A percentile compares a stretch with the other conserved stretches of the same genome.
phyloP scores from a whole-genome alignment of 2,888 invertebrate genomes.

The Argyra leucocephala region DNA sequence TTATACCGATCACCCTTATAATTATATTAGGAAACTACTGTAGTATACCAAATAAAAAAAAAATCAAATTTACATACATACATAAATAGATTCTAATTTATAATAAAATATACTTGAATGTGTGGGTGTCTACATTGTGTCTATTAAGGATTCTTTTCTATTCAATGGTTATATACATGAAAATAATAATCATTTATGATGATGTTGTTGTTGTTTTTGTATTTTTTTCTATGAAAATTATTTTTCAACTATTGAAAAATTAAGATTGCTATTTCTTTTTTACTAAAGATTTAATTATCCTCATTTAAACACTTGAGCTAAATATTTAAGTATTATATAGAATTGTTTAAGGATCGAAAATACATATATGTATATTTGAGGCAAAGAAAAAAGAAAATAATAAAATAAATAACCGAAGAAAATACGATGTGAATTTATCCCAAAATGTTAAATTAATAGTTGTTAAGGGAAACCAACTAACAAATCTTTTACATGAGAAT shows the following conservation, averaged over 20 bases:
- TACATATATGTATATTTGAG: too few relatives aligned
- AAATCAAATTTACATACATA: neutral
- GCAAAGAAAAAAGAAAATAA: too few relatives aligned
- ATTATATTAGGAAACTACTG: neutral
- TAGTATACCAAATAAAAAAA: neutral
- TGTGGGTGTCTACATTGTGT: neutral
- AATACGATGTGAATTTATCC: too few relatives aligned
- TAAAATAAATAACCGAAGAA: too few relatives aligned
- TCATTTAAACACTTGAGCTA: neutral
- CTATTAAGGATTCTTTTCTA: too few relatives aligned
- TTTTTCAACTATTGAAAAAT: neutral
- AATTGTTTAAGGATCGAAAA: neutral
- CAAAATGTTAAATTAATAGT: neutral
- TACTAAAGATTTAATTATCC: neutral
- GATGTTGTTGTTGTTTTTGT: too few relatives aligned
- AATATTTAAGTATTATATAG: neutral
- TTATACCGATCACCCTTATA: neutral
- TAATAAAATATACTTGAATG: neutral
- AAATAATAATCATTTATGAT: too few relatives aligned
- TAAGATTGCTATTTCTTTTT: neutral
- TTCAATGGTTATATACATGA: too few relatives aligned
- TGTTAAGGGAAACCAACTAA: neutral
- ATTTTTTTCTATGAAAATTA: neutral
- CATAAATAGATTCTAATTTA: too few relatives aligned
- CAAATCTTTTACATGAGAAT: neutral